Evolutionary conservation across 2,113 vertebrate genomes (phyloP).

Genomic region (Canis aureus): DNA sequence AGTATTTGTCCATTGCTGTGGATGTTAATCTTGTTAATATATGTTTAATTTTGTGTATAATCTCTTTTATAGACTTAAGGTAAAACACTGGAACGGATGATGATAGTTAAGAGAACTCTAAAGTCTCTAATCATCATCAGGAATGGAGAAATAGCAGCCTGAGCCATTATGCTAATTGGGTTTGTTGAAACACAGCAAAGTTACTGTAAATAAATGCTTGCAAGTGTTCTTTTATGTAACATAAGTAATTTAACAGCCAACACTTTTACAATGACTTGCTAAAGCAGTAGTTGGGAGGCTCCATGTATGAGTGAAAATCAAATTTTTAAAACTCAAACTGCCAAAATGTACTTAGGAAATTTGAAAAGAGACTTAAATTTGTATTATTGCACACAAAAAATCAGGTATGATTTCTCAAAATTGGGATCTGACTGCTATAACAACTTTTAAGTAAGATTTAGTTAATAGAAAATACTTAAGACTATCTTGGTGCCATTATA

Average conservation of each 20-base stretch:
- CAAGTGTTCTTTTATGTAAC: slow-evolving; percentile 49
- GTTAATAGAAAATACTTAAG: neutral
- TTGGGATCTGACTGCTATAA: neutral
- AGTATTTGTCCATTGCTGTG: neutral
- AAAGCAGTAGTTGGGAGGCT: neutral
- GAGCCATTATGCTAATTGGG: slow-evolving; percentile 58
- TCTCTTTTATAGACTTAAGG: slow-evolving; percentile 4
- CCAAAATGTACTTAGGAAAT: slow-evolving; percentile 16
- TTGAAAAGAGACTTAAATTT: neutral
- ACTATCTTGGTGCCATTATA: neutral
- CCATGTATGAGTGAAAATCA: neutral
- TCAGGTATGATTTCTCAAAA: neutral
- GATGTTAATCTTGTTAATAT: neutral
- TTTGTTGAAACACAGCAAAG: slow-evolving; percentile 50
- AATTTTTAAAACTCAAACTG: slow-evolving; percentile 6
- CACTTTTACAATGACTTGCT: neutral
- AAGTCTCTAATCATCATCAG: neutral
- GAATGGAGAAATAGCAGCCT: neutral
- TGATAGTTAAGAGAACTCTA: slow-evolving; percentile 49
- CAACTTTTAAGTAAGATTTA: neutral
- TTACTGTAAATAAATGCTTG: slow-evolving; percentile 50
- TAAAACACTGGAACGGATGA: slow-evolving; percentile 16
- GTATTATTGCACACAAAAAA: neutral
- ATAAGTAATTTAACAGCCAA: slow-evolving; percentile 8
- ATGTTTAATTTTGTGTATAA: slow-evolving; percentile 19